Base-by-base conservation (phyloP, 1,140 invertebrate genomes). In the Pemphigus obesinymphae region DNA sequence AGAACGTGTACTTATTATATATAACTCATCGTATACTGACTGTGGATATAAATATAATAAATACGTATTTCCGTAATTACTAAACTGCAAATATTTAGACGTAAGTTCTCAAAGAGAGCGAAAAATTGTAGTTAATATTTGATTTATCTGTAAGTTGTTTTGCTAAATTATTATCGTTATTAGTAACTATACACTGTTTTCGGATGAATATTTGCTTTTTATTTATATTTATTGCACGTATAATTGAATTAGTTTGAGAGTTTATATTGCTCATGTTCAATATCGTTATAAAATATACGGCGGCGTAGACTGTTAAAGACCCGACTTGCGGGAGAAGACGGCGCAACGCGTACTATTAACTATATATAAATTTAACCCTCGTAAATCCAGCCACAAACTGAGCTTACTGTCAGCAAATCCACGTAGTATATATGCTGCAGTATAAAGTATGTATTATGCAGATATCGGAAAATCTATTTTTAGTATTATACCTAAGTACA, bases 211-310 rank as follows among this genome's bases (percentile, higher is more conserved):
- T 58, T 61, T 26, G 17, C 13, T 61, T 61, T 61, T 20, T 31
- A 61, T 61, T 31, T 61, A 61, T n/a, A n/a, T 31, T 61, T 61
- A 61, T 61, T n/a, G n/a, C n/a, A n/a, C n/a, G n/a, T 61, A 61
- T 61, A 61, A 61, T 61, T 61, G 23, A 58, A 29, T 61, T 61
- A 20, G 26, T 61, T 61, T 31, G 15, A 61, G 58, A 61, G 26
- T 61, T 61, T 29, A 37, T 31, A 37, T 68, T 68, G 34, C 37
- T 40, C 13, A 17, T n/a, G n/a, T n/a, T 37, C 63, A 68, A 68
- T 37, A 37, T 68, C 34, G 10, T 6, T 23, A 68, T 37, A 13
- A 68, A 68, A 68, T 68, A 37, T n/a, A 20, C n/a, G n/a, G n/a
- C n/a, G n/a, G n/a, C n/a, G n/a, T n/a, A 40, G 37, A 40, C 37